Evolutionary conservation across 2,797 vertebrate genomes (phyloP), one percentile per base, ranked within the genome.

Genomic region (Brachymystax lenok): DNA sequence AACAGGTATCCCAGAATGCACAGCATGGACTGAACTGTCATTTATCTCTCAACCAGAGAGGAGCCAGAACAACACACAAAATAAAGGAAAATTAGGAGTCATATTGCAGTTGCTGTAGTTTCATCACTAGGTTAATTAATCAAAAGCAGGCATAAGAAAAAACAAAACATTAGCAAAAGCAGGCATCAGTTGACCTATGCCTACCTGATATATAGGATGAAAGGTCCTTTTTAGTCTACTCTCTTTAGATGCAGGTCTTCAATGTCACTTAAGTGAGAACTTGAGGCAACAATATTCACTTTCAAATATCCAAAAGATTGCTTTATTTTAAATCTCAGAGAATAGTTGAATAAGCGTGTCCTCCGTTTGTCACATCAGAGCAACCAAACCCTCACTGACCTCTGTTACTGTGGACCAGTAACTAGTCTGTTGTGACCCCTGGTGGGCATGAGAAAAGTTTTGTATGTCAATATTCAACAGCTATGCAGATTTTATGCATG

Each of bases 351-450:
- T 13, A 63, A 4, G 19, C 61, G 8, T 24, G 21, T 24, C 3
- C 61, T 64, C 14, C 21, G 56, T 59, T 28, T 5, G 13, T 66
- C 63, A 28, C 63, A 4, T 24, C 50, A 14, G 50, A 24, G 50
- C 69, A 24, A 14, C 69, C n/a, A 59, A 52, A 71, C 46, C 24
- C 51, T 71, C 70, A 30, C 17, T 69, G 70, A 54, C 27, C 27
- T 51, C 24, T 24, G 24, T 24, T 24, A 72, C 51, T 54, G 28
- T 33, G 27, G 50, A 72, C 24, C 28, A 56, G 27, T 27, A 5
- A 7, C 35, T 69, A 19, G 50, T 71, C 70, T 54, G 52, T 59
- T 72, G 17, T 72, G 71, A 72, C 71, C 71, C 52, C 71, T 72
- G 51, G 51, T 72, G 71, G 71, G 28, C 13, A 56, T 28, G 17